Evolutionary conservation across 2,113 vertebrate genomes (phyloP).

Genomic region (Syrmaticus mikado): DNA sequence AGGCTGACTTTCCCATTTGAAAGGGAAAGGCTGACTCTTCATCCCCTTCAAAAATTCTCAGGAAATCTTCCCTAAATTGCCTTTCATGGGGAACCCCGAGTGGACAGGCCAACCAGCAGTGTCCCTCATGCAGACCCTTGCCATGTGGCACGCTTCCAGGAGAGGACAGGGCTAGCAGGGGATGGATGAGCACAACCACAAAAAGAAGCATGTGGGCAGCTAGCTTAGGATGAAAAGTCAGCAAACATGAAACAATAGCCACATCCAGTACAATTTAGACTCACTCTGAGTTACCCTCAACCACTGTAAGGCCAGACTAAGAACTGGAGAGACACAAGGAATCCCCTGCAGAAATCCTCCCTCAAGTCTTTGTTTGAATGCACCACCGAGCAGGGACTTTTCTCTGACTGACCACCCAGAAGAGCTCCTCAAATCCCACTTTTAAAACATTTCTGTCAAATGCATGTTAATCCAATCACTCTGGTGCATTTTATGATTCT

Average conservation of each 20-base stretch:
- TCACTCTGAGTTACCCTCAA: not conserved
- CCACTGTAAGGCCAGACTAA: not conserved
- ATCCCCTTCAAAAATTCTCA: not conserved
- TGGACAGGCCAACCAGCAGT: not conserved
- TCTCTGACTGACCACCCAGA: constrained; percentile 2
- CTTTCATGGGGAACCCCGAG: not conserved
- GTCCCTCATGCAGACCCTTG: accelerated
- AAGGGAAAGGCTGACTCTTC: too few relatives aligned
- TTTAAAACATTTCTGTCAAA: constrained; percentile 4
- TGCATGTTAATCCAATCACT: not conserved
- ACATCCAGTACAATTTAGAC: not conserved
- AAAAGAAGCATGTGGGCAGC: not conserved
- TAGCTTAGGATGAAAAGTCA: not conserved
- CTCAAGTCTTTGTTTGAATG: not conserved
- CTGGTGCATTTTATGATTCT: constrained; percentile 18
- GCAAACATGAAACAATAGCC: not conserved
- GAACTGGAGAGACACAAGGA: not conserved
- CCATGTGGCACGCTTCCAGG: accelerated
- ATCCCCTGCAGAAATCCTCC: not conserved
- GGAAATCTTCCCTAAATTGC: not conserved
- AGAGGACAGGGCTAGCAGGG: not conserved
- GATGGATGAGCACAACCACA: not conserved
- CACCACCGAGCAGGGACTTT: not conserved
- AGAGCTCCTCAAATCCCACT: not conserved
- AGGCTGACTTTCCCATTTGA: not conserved